A percentile compares a stretch with the other conserved stretches of the same genome.
These are phyloP conservation scores for Mesorhabditis belari DNA, from an alignment of 2,888 invertebrate genomes.

Conservation along the genomic window DNA sequence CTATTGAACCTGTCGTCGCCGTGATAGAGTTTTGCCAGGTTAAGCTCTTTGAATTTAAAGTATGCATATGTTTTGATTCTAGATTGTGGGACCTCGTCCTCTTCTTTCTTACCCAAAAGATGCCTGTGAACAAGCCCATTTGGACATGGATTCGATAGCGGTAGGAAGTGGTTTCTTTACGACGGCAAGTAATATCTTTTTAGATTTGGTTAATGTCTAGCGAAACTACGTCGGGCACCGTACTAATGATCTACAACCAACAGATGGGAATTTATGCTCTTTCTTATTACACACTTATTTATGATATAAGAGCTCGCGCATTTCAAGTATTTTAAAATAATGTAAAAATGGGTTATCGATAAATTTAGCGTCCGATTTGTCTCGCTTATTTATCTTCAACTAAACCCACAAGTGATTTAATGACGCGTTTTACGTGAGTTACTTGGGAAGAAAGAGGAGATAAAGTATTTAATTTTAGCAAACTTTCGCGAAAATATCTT, in stretches of 20 bases:
- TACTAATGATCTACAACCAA: slow-evolving; percentile 40
- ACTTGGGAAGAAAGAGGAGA: not conserved
- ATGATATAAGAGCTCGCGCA: slow-evolving; percentile 44
- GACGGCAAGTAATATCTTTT: not conserved
- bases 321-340: slow-evolving; percentile 25
- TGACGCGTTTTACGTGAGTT: slow-evolving; percentile 15
- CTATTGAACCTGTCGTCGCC: slow-evolving; percentile 29
- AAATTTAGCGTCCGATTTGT: slow-evolving; percentile 35
- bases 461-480: slow-evolving; percentile 4
- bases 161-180: slow-evolving; percentile 8
- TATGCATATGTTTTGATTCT: not conserved
- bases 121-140: slow-evolving; percentile 1
- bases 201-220: slow-evolving; percentile 44
- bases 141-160: slow-evolving; percentile 39
- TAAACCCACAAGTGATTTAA: slow-evolving; percentile 22
- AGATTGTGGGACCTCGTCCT: slow-evolving; percentile 9
- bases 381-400: slow-evolving; percentile 32
- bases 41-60: not conserved
- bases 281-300: slow-evolving; percentile 38
- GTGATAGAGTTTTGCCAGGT: slow-evolving; percentile 49
- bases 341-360: not conserved
- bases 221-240: slow-evolving; percentile 38
- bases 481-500: slow-evolving; percentile 12
- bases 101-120: not conserved
- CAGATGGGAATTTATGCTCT: slow-evolving; percentile 41